phyloP scores from a whole-genome alignment of 2,113 vertebrate genomes.

The Phycodurus eques region DNA sequence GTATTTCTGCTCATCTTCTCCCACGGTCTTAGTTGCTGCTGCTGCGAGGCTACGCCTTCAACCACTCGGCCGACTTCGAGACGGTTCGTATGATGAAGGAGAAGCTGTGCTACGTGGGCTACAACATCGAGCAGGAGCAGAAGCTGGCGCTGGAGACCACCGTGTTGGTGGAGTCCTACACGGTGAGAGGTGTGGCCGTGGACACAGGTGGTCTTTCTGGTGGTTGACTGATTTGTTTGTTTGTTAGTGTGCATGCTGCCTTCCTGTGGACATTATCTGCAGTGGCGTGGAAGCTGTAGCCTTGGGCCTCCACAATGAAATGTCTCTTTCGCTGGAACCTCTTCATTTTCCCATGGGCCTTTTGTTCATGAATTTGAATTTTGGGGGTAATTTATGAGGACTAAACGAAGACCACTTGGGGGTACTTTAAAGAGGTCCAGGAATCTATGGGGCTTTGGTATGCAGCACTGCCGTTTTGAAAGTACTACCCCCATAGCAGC shows the following conservation, averaged over 20 bases:
- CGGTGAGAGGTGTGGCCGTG: constrained; percentile 64
- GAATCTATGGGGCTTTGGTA: no score
- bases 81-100: constrained; percentile 99
- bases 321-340: not conserved
- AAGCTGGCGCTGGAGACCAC: constrained; percentile 97
- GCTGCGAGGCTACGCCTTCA: constrained; percentile 94
- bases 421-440: no score
- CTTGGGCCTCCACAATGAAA: not conserved
- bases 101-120: constrained; percentile 95
- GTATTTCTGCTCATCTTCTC: not conserved
- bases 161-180: constrained; percentile 96
- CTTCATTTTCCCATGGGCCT: not conserved
- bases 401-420: no score
- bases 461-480: no score
- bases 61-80: constrained; percentile 98
- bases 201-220: not conserved
- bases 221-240: not conserved
- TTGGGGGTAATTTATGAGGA: not conserved
- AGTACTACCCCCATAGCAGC: no score
- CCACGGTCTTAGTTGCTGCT: constrained; percentile 78
- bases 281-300: not conserved
- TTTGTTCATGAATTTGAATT: not conserved
- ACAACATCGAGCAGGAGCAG: constrained; percentile 99
- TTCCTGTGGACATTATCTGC: not conserved
- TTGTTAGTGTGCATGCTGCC: not conserved